Base-by-base conservation (phyloP, 1,140 invertebrate genomes). In the Akabosia matsudoensis region DNA sequence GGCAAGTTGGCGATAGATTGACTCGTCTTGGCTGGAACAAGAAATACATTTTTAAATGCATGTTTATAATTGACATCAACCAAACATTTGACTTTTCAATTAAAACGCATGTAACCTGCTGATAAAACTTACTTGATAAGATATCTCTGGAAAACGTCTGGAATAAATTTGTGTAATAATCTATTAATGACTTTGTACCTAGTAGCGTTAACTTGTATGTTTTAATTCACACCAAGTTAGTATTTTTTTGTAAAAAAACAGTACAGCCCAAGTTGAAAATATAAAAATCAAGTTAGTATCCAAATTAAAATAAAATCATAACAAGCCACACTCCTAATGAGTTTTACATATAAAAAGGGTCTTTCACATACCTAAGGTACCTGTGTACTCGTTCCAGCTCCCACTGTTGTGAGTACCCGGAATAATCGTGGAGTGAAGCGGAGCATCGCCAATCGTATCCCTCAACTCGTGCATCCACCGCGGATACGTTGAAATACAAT, bases 1-100 rank as follows among this genome's bases (percentile, higher is more conserved):
- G 0, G 92, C 89, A 16, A 94, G 85, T 83, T 94, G 92, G 0
- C 88, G 88, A 89, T 91, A 94, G 24, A 94, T 87, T 81, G 90
- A 89, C 52, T 90, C 88, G 83, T 93, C 91, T 84, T 95, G 93
- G 26, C 88, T 89, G 4, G 88, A 56, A 56, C 3, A 16, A 10
- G 18, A 18, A 45, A 10, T 45, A 45, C 18, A 10, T 45, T 18
- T 18, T 45, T 18, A 45, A 45, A 45, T n/a, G n/a, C n/a, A n/a
- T n/a, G n/a, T n/a, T n/a, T n/a, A n/a, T n/a, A n/a, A n/a, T 45
- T 45, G 18, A 45, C 37, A 45, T 45, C 22, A 4, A n/a, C n/a
- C n/a, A n/a, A n/a, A n/a, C n/a, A n/a, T n/a, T n/a, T n/a, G n/a
- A n/a, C n/a, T n/a, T n/a, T n/a, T n/a, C n/a, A n/a, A n/a, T n/a